Conservation (phyloP, 2,888 invertebrate species). For the Diarsia dahlii region DNA sequence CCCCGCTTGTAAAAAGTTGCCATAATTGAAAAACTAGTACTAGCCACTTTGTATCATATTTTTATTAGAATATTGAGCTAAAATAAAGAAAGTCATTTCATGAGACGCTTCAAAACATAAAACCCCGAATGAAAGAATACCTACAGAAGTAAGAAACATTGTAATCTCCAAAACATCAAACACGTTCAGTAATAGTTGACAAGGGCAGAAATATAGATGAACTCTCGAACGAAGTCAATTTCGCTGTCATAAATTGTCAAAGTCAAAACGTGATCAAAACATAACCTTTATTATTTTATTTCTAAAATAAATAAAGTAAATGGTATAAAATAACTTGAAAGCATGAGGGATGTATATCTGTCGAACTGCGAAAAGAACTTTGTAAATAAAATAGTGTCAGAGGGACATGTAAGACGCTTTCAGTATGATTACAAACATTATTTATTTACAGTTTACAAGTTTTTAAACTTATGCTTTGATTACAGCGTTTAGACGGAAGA, state of each 20-base stretch:
- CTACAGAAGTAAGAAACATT: too few species aligned
- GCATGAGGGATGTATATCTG: conserved; percentile 92
- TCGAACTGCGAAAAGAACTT: conserved; percentile 94
- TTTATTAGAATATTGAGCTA: too few species aligned
- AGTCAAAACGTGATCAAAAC: conserved; percentile 55
- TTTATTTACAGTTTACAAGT: conserved; percentile 12
- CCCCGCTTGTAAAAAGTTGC: conserved; percentile 4
- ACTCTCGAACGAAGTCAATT: neutral
- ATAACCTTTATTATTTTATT: conserved; percentile 47
- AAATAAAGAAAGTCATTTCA: too few species aligned
- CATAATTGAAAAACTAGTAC: neutral
- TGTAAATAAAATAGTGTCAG: conserved; percentile 91
- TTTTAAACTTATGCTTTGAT: conserved; percentile 50
- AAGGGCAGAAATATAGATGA: too few species aligned
- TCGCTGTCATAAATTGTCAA: neutral
- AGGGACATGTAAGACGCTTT: conserved; percentile 91
- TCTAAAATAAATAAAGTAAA: conserved; percentile 15
- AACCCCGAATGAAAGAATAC: too few species aligned
- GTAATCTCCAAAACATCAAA: too few species aligned
- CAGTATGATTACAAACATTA: neutral
- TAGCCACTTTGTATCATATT: neutral
- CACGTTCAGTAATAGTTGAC: too few species aligned
- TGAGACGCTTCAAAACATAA: too few species aligned
- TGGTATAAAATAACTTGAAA: conserved; percentile 40
- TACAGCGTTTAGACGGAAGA: conserved; percentile 95